Conservation (phyloP, 2,888 invertebrate genomes). For the Callosobruchus maculatus region DNA sequence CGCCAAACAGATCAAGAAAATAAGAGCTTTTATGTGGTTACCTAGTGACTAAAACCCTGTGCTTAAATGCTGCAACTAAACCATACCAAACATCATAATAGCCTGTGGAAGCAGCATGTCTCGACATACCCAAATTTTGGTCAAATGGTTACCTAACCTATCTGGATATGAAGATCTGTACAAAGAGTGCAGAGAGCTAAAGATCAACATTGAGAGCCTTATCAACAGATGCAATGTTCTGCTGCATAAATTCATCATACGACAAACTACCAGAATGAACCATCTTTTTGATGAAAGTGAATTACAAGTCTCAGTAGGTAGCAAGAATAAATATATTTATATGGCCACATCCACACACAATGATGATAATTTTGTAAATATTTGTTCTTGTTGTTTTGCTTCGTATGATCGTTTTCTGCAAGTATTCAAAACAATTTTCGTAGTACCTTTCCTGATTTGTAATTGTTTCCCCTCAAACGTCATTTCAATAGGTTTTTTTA, state of each 20-base stretch:
- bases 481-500: too few species aligned
- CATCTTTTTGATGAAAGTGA: conserved; percentile 23
- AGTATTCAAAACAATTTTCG: too few species aligned
- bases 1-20: background rate
- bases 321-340: too few species aligned
- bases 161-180: conserved; percentile 53
- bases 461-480: too few species aligned
- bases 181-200: conserved; percentile 53
- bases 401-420: too few species aligned
- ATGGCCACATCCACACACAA: too few species aligned
- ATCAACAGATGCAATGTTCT: conserved; percentile 45
- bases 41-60: background rate
- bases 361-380: too few species aligned
- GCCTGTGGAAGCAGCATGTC: conserved; percentile 34
- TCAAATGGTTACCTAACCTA: conserved; percentile 57
- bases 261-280: conserved; percentile 21
- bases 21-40: background rate
- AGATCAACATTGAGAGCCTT: conserved; percentile 46
- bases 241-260: conserved; percentile 39
- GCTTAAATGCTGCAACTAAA: background rate
- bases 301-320: conserved; percentile 18
- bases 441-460: too few species aligned
- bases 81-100: background rate
- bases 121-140: conserved; percentile 43
- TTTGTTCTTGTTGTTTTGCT: too few species aligned